Base-by-base conservation (phyloP, 2,888 invertebrate genomes). In the Thymelicus lineola region DNA sequence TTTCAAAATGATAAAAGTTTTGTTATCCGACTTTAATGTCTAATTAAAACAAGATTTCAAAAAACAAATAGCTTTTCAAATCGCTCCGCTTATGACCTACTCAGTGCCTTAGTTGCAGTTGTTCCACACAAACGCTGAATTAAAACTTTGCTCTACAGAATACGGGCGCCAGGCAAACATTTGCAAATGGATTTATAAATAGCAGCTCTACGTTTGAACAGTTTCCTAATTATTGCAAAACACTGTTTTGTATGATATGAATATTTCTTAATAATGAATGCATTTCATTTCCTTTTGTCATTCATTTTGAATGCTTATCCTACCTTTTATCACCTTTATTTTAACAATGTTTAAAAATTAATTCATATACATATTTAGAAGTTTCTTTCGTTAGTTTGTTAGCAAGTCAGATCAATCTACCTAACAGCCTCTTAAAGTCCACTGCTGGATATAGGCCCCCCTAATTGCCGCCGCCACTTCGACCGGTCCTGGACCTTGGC, bases 111-210 rank as follows among this genome's bases (percentile, higher is more conserved):
- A 68, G 46, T 62, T 68, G 48, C 68, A 69, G 62, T 69, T 69
- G 68, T 64, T 70, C 59, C 59, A 58, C 45, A 70, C 64, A 64
- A 64, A 70, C 70, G 64, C 53, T 38, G 70, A 64, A 70, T 70
- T 70, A 70, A 70, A 70, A 70, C 70, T 70, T 70, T 70, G 59
- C 58, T 20, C 66, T 50, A 68, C 62, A 63, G 45, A 50, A 59
- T 64, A 70, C 69, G 63, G 63, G 69, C 20, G 36, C 57, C 61
- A 53, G 46, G 55, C 57, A 62, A 68, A 68, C 62, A 38, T 62
- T 68, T 62, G 61, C 20, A 68, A 68, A 68, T 68, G 55, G 45
- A 48, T 68, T 68, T 62, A 68, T 68, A 68, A 68, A 68, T 48
- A 63, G 55, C 62, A 57, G 55, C 62, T 62, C 46, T 12, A 1